These are phyloP conservation scores for Syngnathoides biaculeatus DNA, from an alignment of 2,113 vertebrate genomes.

Conservation along the genomic window DNA sequence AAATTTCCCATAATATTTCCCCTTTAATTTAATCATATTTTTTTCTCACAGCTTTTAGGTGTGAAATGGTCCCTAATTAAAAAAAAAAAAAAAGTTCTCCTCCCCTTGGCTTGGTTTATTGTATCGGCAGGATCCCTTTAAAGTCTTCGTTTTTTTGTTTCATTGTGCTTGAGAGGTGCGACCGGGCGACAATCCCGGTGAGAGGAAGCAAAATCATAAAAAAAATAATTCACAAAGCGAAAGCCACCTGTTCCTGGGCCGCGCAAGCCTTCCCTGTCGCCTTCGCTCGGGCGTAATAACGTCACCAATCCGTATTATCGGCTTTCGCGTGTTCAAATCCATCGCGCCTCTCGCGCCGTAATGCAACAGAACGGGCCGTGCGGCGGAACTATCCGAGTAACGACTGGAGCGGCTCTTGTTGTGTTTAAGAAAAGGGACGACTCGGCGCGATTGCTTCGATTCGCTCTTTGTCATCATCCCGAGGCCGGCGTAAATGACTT, in stretches of 20 bases:
- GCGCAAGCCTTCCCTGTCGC: conserved; percentile 10
- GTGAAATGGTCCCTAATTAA: background rate
- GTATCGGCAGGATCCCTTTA: background rate
- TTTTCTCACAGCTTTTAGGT: background rate
- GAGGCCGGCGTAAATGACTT: conserved; percentile 31
- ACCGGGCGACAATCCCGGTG: conserved; percentile 44
- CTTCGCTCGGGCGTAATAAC: conserved; percentile 9
- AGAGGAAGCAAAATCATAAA: conserved; percentile 35
- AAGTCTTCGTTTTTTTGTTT: conserved; percentile 6
- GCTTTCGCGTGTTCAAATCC: conserved; percentile 3
- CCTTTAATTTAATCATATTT: background rate
- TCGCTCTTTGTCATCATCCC: conserved; percentile 40
- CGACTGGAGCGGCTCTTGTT: conserved; percentile 51
- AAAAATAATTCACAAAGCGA: conserved; percentile 22
- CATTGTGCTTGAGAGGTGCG: conserved; percentile 23
- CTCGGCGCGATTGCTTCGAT: conserved; percentile 49
- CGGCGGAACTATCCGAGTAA: conserved; percentile 49
- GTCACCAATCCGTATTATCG: conserved; percentile 3
- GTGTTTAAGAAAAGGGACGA: conserved; percentile 43
- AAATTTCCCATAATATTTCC: background rate
- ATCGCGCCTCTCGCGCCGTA: conserved; percentile 13
- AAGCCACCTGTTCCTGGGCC: conserved; percentile 39
- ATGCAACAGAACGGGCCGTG: conserved; percentile 16
- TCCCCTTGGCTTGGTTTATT: background rate
- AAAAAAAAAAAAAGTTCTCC: background rate